These are phyloP conservation scores for Venusia cambrica DNA, from an alignment of 2,888 invertebrate species.

Conservation along the genomic window DNA sequence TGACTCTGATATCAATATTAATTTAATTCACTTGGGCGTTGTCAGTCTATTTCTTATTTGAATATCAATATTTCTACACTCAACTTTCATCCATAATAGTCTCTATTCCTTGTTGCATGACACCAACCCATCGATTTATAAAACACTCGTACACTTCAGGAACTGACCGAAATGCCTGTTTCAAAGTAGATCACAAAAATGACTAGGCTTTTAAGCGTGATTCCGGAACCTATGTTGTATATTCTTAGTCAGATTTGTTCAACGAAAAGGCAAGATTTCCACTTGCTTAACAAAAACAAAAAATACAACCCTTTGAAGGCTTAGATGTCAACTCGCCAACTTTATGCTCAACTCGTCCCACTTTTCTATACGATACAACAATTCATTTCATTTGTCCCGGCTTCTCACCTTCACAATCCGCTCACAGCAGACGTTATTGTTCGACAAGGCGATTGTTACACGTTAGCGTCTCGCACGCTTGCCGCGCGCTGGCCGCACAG, in stretches of 20 bases:
- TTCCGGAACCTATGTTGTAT: conserved; percentile 2
- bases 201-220: conserved; percentile 30
- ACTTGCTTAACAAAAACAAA: no score
- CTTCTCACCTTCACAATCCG: no score
- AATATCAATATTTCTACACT: conserved; percentile 5
- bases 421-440: no score
- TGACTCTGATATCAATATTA: conserved; percentile 11
- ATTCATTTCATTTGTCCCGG: no score
- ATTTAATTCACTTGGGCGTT: conserved; percentile 15
- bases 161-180: conserved; percentile 13
- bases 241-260: background rate
- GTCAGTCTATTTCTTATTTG: conserved; percentile 16
- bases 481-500: conserved; percentile 46
- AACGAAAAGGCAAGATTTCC: no score
- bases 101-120: conserved; percentile 1
- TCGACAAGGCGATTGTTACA: conserved; percentile 15
- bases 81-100: conserved; percentile 5
- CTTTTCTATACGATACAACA: no score
- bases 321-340: no score
- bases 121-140: conserved; percentile 4
- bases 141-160: conserved; percentile 14
- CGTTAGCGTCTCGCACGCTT: conserved; percentile 46
- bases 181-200: conserved; percentile 23
- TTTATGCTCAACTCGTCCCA: no score
- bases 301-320: no score